A percentile compares a stretch with the other conserved stretches of the same genome.
Conservation (phyloP, 2,888 invertebrate species). For the Orchestes rusci region DNA sequence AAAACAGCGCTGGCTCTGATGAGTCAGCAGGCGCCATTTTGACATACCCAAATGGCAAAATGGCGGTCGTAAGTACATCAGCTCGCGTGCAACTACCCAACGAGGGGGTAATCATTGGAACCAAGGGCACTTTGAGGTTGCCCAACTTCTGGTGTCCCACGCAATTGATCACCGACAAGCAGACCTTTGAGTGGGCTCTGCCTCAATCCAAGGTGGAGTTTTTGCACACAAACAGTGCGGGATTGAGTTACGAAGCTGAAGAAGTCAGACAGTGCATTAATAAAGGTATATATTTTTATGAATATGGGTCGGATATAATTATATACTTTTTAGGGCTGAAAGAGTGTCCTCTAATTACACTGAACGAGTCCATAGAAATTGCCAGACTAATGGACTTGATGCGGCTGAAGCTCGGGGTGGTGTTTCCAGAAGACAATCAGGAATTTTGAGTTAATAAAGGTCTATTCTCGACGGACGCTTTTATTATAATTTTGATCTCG, state of each 20-base stretch:
- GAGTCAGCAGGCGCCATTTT: conserved; percentile 59
- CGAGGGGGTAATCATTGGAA: conserved; percentile 59
- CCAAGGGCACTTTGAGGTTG: conserved; percentile 59
- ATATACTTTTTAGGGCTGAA: conserved; percentile 62
- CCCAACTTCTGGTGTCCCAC: conserved; percentile 70
- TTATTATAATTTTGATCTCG: conserved; percentile 13
- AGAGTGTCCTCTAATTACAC: conserved; percentile 45
- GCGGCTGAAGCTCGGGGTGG: conserved; percentile 43
- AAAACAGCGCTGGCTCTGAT: conserved; percentile 69
- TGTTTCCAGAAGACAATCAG: conserved; percentile 30
- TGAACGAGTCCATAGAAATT: conserved; percentile 61
- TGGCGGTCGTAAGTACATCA: conserved; percentile 57
- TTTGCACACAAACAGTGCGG: conserved; percentile 56
- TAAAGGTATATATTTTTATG: too few relatives aligned
- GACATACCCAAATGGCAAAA: conserved; percentile 55
- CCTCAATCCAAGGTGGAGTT: conserved; percentile 55
- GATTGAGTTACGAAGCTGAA: conserved; percentile 69
- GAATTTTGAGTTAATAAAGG: conserved; percentile 13
- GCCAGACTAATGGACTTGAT: conserved; percentile 68
- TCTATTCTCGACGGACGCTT: neutral
- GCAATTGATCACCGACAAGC: conserved; percentile 56
- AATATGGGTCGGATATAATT: too few relatives aligned
- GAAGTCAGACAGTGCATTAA: conserved; percentile 67
- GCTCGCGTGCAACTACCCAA: conserved; percentile 53
- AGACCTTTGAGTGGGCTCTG: conserved; percentile 55